These are phyloP conservation scores for Dasyurus viverrinus DNA, from an alignment of 2,113 vertebrate genomes.

Conservation along the genomic window DNA sequence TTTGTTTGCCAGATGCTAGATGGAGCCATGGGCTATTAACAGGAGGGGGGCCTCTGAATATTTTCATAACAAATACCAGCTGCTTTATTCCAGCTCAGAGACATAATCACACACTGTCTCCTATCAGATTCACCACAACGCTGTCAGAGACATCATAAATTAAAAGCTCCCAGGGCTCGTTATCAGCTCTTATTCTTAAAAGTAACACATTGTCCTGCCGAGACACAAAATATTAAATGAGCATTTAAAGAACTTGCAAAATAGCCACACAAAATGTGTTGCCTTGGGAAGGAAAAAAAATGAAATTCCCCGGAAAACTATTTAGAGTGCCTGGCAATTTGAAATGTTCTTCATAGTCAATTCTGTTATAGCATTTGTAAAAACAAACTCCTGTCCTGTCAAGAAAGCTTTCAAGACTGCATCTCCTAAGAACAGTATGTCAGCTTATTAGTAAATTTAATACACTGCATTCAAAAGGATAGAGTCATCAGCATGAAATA, in stretches of 20 bases:
- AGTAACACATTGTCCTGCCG: slow-evolving; percentile 40
- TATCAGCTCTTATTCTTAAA: slow-evolving; percentile 68
- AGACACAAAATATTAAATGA: slow-evolving; percentile 61
- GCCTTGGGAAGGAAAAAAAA: not conserved
- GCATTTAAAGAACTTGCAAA: slow-evolving; percentile 58
- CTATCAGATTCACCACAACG: slow-evolving; percentile 63
- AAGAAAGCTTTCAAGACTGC: slow-evolving; percentile 44
- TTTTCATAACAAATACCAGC: slow-evolving; percentile 83
- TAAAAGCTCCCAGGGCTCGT: slow-evolving; percentile 63
- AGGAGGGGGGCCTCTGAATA: slow-evolving; percentile 75
- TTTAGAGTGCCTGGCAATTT: slow-evolving; percentile 32
- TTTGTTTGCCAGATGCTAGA: slow-evolving; percentile 82
- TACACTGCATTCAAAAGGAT: slow-evolving; percentile 52
- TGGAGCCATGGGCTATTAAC: slow-evolving; percentile 82
- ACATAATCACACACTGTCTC: slow-evolving; percentile 72
- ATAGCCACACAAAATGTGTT: not conserved
- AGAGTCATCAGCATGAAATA: slow-evolving; percentile 34
- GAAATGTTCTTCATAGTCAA: slow-evolving; percentile 16
- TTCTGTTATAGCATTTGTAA: not conserved
- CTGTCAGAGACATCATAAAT: slow-evolving; percentile 78
- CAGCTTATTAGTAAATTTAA: slow-evolving; percentile 60
- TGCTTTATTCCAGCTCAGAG: slow-evolving; percentile 79
- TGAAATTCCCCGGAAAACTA: not conserved
- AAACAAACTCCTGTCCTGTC: slow-evolving; percentile 15
- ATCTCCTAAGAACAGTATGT: slow-evolving; percentile 26